Evolutionary conservation across 2,797 vertebrate species (phyloP), one percentile per base, ranked within the genome.

Genomic region (Xyrichtys novacula): DNA sequence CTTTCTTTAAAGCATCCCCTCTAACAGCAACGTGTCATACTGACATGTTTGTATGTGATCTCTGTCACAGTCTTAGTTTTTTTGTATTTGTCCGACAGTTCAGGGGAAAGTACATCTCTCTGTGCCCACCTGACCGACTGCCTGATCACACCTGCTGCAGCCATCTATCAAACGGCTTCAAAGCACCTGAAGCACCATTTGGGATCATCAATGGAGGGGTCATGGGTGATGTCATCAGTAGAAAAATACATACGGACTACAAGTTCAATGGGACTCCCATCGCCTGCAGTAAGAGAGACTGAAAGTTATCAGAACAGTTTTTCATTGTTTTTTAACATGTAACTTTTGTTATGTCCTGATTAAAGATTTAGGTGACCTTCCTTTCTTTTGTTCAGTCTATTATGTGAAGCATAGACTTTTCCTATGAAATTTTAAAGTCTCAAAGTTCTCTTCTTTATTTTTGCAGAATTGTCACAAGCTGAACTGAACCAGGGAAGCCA

Each of bases 201-300:
- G 94, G 94, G 47, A 94, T 95, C 15, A 0, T 0, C n/a, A 26
- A 76, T 0, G 68, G 12, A 34, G 11, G 0, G 1, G 0, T 80
- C 10, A 69, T 1, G 0, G 19, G 7, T 0, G 94, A 94, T 44
- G 0, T 0, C 0, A 0, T 85, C 42, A 52, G 0, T 0, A 0
- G 0, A 0, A 5, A 58, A 17, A 78, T 7, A 0, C 3, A 14
- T 34, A 8, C 6, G 0, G 23, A 2, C 19, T 93, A 91, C 75
- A 22, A 0, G 0, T 93, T 94, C 49, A 0, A 0, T 0, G 93
- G 80, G 3, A 0, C 0, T 0, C 0, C 0, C 11, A 56, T 55
- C 1, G 16, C 68, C 42, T 94, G 91, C 78, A 83, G 94, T 95
- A 87, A 92, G 94, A 1, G 40, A 9, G 5, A 26, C 32, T 20